phyloP scores from a whole-genome alignment of 2,113 vertebrate species.

The Gallinago jamesoni region DNA sequence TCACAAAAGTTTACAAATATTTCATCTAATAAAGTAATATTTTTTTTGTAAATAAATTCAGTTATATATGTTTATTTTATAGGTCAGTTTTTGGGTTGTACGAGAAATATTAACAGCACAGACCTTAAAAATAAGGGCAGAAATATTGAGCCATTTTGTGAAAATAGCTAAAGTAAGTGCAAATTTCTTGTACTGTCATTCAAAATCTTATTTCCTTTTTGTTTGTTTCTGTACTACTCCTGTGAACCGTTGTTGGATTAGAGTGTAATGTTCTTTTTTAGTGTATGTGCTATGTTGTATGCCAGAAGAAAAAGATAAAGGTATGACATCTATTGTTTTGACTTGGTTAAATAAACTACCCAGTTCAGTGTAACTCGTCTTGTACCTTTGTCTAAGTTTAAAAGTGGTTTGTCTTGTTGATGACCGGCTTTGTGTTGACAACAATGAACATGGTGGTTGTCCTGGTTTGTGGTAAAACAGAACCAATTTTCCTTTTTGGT shows the following conservation, averaged over 20 bases:
- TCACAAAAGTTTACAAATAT: not conserved
- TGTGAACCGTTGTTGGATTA: not conserved
- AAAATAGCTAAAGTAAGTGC: constrained; percentile 95
- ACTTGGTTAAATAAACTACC: not conserved
- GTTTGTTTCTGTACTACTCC: not conserved
- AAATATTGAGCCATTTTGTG: constrained; percentile 95
- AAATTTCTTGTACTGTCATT: not conserved
- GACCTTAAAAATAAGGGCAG: constrained; percentile 95
- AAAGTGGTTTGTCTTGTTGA: not conserved
- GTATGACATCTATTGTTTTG: not conserved
- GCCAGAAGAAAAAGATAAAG: not conserved
- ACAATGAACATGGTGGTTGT: not conserved
- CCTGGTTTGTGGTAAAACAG: not conserved
- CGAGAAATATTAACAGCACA: constrained; percentile 94
- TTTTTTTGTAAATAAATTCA: not conserved
- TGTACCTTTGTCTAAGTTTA: not conserved
- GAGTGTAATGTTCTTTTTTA: not conserved
- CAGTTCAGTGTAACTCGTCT: not conserved
- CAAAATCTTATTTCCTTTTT: not conserved
- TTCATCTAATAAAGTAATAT: not conserved
- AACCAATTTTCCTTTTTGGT: not conserved
- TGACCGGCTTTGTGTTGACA: not conserved
- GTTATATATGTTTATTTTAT: constrained; percentile 53
- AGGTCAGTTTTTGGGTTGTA: constrained; percentile 98
- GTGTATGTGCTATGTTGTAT: not conserved